Evolutionary conservation across 2,113 vertebrate species (phyloP).

Genomic region (Tetraodon nigroviridis): DNA sequence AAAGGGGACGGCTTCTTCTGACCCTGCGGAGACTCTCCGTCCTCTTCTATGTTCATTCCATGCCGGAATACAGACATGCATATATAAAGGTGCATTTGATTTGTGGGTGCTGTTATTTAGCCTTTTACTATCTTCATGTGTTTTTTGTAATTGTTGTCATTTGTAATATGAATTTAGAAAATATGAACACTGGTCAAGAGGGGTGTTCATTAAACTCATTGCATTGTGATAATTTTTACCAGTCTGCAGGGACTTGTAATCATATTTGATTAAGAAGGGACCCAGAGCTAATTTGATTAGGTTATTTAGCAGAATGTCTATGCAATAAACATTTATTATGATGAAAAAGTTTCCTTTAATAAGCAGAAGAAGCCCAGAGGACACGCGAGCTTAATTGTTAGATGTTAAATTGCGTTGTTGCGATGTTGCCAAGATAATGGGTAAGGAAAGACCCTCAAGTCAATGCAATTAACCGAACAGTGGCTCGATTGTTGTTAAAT

Average conservation of each 20-base stretch:
- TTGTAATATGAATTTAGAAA: no score
- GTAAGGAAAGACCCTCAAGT: conserved; percentile 75
- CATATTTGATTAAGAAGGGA: conserved; percentile 67
- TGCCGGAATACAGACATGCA: no score
- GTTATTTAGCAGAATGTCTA: conserved; percentile 70
- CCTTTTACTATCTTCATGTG: no score
- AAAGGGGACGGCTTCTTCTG: no score
- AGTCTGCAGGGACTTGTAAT: conserved; percentile 67
- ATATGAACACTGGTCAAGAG: conserved; percentile 21
- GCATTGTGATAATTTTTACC: conserved; percentile 63
- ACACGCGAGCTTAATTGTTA: conserved; percentile 74
- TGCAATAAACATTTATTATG: conserved; percentile 73
- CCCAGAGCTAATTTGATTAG: conserved; percentile 73
- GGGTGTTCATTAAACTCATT: conserved; percentile 1
- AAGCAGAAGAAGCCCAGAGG: conserved; percentile 70
- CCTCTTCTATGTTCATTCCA: no score
- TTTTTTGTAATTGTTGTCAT: no score
- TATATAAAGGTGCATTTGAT: no score
- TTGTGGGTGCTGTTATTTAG: no score
- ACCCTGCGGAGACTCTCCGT: no score
- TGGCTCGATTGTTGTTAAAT: conserved; percentile 76
- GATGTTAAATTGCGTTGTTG: conserved; percentile 76
- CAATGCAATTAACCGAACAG: conserved; percentile 76
- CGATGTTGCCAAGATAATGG: conserved; percentile 76
- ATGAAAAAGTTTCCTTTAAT: conserved; percentile 77